These are phyloP conservation scores for Drosophila simulans DNA, from an alignment of 1,140 invertebrate genomes.

Conservation along the genomic window DNA sequence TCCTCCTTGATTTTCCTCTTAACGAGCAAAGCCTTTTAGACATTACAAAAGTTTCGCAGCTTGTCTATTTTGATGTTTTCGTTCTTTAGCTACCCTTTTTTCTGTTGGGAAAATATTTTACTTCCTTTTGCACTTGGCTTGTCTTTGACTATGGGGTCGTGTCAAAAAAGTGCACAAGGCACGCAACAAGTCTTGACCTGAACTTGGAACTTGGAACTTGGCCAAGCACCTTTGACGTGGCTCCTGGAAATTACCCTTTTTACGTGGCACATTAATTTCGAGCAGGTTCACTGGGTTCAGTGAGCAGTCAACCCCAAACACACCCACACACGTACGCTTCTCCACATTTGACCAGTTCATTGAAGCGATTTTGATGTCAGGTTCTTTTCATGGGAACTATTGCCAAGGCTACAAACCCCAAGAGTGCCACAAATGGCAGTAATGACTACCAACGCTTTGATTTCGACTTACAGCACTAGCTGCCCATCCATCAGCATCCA, in stretches of 20 bases:
- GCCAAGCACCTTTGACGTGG: slow-evolving; percentile 55
- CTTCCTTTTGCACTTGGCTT: slow-evolving; percentile 76
- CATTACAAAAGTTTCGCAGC: slow-evolving; percentile 43
- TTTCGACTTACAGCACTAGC: slow-evolving; percentile 24
- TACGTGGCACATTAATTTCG: slow-evolving; percentile 77
- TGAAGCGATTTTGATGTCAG: slow-evolving; percentile 64
- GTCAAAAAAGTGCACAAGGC: slow-evolving; percentile 21
- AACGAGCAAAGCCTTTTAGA: slow-evolving; percentile 66
- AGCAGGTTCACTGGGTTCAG: slow-evolving; percentile 61
- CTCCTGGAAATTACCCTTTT: slow-evolving; percentile 74
- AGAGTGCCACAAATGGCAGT: slow-evolving; percentile 67
- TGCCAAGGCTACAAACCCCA: slow-evolving; percentile 34
- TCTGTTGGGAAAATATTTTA: slow-evolving; percentile 47
- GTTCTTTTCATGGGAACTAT: slow-evolving; percentile 27
- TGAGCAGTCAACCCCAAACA: slow-evolving; percentile 37
- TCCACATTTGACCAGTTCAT: slow-evolving; percentile 74
- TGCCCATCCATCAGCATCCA: slow-evolving; percentile 4
- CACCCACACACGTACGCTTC: slow-evolving; percentile 41
- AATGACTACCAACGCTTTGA: slow-evolving; percentile 64
- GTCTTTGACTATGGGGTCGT: slow-evolving; percentile 57
- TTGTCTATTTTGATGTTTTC: slow-evolving; percentile 55
- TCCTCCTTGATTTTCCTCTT: slow-evolving; percentile 30
- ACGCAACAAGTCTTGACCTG: slow-evolving; percentile 64
- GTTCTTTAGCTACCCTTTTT: slow-evolving; percentile 17
- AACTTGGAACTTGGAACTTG: slow-evolving; percentile 44